These are phyloP conservation scores for Drosophila aldrichi DNA, from an alignment of 2,888 invertebrate species.

Conservation along the genomic window DNA sequence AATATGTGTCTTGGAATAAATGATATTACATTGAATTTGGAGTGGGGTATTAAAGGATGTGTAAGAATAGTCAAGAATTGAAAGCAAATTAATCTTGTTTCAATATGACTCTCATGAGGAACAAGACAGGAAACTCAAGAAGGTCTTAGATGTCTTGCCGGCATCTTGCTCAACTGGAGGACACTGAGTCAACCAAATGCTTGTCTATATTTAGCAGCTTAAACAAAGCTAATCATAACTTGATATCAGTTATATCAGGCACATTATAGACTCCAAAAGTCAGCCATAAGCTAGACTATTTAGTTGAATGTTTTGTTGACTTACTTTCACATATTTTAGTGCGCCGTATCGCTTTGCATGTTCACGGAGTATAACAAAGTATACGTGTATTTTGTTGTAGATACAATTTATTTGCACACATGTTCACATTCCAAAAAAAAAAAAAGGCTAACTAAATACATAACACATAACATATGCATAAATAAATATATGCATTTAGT, in stretches of 20 bases:
- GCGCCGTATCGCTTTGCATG: slow-evolving; percentile 48
- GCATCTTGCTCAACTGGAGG: too few species aligned
- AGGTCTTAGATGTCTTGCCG: too few species aligned
- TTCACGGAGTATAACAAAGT: slow-evolving; percentile 40
- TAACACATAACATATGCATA: slow-evolving; percentile 73
- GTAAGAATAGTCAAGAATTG: too few species aligned
- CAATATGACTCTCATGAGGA: too few species aligned
- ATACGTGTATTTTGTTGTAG: slow-evolving; percentile 46
- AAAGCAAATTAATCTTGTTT: too few species aligned
- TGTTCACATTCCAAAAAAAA: slow-evolving; percentile 65
- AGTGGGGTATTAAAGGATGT: too few species aligned
- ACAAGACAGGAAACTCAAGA: too few species aligned
- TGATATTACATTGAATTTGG: not conserved
- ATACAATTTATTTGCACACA: slow-evolving; percentile 80
- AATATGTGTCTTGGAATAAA: too few species aligned
- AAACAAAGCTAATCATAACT: not conserved
- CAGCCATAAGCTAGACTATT: slow-evolving; percentile 7
- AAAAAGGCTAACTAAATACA: slow-evolving; percentile 32
- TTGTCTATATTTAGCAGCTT: not conserved
- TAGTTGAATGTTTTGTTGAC: slow-evolving; percentile 25
- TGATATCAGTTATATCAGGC: not conserved
- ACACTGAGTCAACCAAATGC: not conserved
- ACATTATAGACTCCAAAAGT: not conserved
- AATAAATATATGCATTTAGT: slow-evolving; percentile 50
- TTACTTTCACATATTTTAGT: slow-evolving; percentile 26